Conservation (phyloP, 2,888 invertebrate species). For the Lasioglossum vierecki region DNA sequence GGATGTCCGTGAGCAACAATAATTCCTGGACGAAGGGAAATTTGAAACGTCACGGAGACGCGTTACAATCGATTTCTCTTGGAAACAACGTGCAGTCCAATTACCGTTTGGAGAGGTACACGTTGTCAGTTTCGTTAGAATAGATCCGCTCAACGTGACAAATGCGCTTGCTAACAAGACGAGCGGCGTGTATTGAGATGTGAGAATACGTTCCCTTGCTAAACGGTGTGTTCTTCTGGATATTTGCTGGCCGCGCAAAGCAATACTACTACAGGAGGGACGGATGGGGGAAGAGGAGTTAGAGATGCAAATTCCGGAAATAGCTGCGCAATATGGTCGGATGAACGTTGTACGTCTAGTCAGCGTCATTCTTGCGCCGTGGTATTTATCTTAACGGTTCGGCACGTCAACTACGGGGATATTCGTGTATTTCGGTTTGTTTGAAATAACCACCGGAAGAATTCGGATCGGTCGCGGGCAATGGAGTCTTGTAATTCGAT, state of each 20-base stretch:
- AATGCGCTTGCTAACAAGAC: slow-evolving; percentile 25
- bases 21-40: background rate
- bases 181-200: slow-evolving; percentile 43
- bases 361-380: slow-evolving; percentile 54
- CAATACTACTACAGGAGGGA: slow-evolving; percentile 47
- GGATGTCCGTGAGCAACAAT: background rate
- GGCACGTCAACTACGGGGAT: slow-evolving; percentile 21
- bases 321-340: slow-evolving; percentile 55
- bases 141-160: slow-evolving; percentile 13
- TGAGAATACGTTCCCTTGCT: slow-evolving; percentile 57
- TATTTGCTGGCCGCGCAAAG: slow-evolving; percentile 51
- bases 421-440: slow-evolving; percentile 22
- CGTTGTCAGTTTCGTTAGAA: background rate
- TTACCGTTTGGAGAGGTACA: background rate
- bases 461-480: slow-evolving; percentile 39
- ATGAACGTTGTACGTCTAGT: slow-evolving; percentile 57
- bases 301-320: slow-evolving; percentile 63
- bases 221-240: slow-evolving; percentile 49
- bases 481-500: slow-evolving; percentile 17
- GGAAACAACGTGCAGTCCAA: background rate
- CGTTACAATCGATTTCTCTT: background rate
- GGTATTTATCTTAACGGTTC: slow-evolving; percentile 62
- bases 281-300: background rate
- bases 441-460: slow-evolving; percentile 28
- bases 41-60: background rate